Base-by-base conservation (phyloP, 2,797 vertebrate species). In the Chloroceryle inda region DNA sequence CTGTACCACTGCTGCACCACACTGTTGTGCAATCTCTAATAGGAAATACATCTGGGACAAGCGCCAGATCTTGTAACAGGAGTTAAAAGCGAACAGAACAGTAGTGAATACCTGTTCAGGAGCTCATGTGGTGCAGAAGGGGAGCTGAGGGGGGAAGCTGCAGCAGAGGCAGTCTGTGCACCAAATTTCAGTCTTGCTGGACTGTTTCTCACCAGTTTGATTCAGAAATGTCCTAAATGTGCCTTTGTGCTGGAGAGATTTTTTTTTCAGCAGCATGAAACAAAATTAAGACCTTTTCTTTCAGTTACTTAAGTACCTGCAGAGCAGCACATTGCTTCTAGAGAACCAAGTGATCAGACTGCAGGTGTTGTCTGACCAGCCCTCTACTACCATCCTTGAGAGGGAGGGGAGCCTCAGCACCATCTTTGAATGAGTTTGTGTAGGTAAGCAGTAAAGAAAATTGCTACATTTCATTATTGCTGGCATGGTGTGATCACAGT, bases 281-380 rank as follows among this genome's bases (percentile, higher is more conserved):
- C 19, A 35, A 58, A 27, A 61, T 38, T 1, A 22, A 52, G 53
- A 5, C 17, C 3, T 52, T 67, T 59, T 16, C 49, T 22, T 68
- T 59, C 4, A 0, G 31, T 31, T 52, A 21, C 5, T 0, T 3
- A 3, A 44, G 52, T 3, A 5, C 27, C 52, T 40, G 22, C 6
- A 19, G 53, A 35, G 92, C 76, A 73, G 75, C 79, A 35, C n/a
- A 2, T 26, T 4, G 58, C 19, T 35, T 1, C n/a, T 9, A 53
- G 49, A 40, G 72, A 19, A 22, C 5, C 0, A 3, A 33, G 64
- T 1, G 31, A 15, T 35, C 52, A 9, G 52, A 35, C 35, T 8
- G 53, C 21, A 40, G 33, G 29, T 18, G 3, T 2, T 16, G 10
- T 17, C 72, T 27, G 58, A 3, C 27, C 80, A 35, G 0, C 47